Base-by-base conservation (phyloP, 2,113 vertebrate species). In the Cynoglossus semilaevis region DNA sequence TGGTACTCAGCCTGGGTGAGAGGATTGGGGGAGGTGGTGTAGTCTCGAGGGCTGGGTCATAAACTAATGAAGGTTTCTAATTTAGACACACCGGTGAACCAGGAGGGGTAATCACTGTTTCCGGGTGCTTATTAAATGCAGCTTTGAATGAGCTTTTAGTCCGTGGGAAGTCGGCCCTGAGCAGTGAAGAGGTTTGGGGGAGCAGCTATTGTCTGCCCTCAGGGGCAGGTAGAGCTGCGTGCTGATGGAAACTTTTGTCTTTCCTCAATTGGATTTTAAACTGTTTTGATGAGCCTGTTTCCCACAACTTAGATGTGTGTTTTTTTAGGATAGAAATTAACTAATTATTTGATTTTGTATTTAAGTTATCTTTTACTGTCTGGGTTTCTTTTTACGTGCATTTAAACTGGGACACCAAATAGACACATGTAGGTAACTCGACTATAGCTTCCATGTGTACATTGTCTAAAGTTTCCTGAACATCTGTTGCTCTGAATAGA, bases 31-130 rank as follows among this genome's bases (percentile, higher is more conserved):
- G 75, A 78, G 81, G 40, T 63, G 80, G 84, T 74, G 47, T n/a
- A 12, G 68, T 59, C 76, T 76, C 59, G 57, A 63, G 78, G 81
- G 77, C 81, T 71, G 77, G 80, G 75, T 89, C 85, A 83, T 86
- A 88, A 88, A 91, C 85, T 89, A 91, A 85, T 81, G 84, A 85
- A 85, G 79, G 74, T 85, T 85, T 86, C 88, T 90, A 90, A 90
- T 90, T 90, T 88, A 82, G 86, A 87, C 85, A 88, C 88, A 82
- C 81, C 79, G 80, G 81, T 64, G 67, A 79, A 88, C 82, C 74
- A 70, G 85, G 84, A 73, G 76, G 77, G 79, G 81, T 90, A 90
- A 91, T 90, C 87, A 81, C 82, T 67, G 84, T 84, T 89, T 89
- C 86, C 82, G 83, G 86, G 75, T 74, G 49, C 86, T 89, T 90